Evolutionary conservation across 2,113 vertebrate species (phyloP).

Genomic region (Collichthys lucidus): DNA sequence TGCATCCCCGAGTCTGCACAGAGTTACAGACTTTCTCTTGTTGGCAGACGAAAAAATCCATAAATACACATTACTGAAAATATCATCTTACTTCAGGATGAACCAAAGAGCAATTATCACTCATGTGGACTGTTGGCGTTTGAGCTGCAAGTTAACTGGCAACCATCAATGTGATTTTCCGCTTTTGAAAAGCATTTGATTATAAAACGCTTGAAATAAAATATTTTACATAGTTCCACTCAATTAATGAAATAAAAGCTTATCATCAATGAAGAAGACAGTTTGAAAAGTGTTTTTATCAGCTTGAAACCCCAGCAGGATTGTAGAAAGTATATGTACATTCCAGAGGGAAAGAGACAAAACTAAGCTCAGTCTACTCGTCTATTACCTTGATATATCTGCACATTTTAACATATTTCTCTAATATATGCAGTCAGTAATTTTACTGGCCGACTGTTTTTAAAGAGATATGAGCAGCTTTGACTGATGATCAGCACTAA

Average conservation of each 20-base stretch:
- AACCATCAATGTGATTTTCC: not conserved
- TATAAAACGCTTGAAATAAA: not conserved
- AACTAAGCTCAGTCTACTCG: not conserved
- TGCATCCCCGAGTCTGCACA: slow-evolving; percentile 23
- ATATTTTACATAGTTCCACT: not conserved
- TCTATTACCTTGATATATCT: not conserved
- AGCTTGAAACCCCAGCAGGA: not conserved
- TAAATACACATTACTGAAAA: slow-evolving; percentile 17
- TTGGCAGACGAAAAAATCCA: slow-evolving; percentile 8
- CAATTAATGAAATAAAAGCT: not conserved
- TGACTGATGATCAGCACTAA: not conserved
- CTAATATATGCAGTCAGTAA: not conserved
- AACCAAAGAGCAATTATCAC: slow-evolving; percentile 2
- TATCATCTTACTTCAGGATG: slow-evolving; percentile 9
- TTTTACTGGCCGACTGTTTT: not conserved
- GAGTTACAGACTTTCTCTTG: slow-evolving; percentile 21
- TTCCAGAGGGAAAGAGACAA: slow-evolving; percentile 3
- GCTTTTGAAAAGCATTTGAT: not conserved
- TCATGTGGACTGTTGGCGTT: not conserved
- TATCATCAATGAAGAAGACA: not conserved
- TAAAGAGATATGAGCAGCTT: not conserved
- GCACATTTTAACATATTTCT: not conserved
- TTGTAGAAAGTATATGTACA: not conserved
- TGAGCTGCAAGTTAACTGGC: not conserved
- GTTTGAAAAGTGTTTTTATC: not conserved